Conservation (phyloP, 2,797 vertebrate genomes). For the Clangula hyemalis region DNA sequence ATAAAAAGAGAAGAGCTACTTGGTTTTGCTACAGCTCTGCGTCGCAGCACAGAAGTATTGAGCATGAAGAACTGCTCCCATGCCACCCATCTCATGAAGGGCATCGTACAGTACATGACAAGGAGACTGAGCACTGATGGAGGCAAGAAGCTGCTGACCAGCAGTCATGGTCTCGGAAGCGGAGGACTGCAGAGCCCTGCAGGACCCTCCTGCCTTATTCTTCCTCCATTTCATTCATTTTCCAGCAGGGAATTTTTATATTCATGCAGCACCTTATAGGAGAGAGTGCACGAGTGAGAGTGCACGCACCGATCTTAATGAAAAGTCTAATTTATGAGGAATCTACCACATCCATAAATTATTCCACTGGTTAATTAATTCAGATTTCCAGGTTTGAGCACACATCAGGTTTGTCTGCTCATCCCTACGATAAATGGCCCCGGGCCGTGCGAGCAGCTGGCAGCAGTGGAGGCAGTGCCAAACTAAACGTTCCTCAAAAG, state of each 20-base stretch:
- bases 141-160: background rate
- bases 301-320: background rate
- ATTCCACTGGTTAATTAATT: slow-evolving; percentile 6
- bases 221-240: background rate
- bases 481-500: background rate
- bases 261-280: background rate
- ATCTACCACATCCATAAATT: background rate
- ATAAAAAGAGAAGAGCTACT: background rate
- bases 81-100: background rate
- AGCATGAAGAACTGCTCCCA: background rate
- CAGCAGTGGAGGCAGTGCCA: background rate
- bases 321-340: background rate
- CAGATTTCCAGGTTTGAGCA: slow-evolving; percentile 1
- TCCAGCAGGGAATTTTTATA: background rate
- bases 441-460: background rate
- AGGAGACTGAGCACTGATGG: rapidly evolving
- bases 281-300: background rate
- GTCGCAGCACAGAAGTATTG: background rate
- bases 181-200: background rate
- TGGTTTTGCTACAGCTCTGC: background rate
- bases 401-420: background rate
- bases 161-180: background rate
- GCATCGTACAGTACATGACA: background rate
- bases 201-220: background rate
- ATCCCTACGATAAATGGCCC: background rate